Evolutionary conservation across 1,140 invertebrate species (phyloP).

Genomic region (Microplitis demolitor): DNA sequence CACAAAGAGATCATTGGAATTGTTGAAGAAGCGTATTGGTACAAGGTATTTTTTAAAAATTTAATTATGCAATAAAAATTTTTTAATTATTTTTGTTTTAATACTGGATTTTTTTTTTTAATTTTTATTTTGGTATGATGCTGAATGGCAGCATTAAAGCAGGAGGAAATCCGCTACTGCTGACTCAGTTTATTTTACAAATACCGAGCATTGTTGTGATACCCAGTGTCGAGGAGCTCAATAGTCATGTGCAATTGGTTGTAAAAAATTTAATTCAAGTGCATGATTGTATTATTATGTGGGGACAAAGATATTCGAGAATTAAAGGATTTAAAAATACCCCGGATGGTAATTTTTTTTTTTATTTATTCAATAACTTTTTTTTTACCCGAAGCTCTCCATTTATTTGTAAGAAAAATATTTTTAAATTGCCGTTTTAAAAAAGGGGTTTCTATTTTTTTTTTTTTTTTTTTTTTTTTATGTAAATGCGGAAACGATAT

Average conservation of each 20-base stretch:
- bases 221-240: conserved; percentile 74
- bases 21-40: conserved; percentile 67
- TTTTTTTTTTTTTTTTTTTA: too few species aligned
- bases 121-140: conserved; percentile 42
- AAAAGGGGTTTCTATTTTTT: too few species aligned
- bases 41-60: conserved; percentile 36
- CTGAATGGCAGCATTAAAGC: conserved; percentile 56
- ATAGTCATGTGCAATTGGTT: conserved; percentile 71
- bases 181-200: conserved; percentile 66
- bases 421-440: too few species aligned
- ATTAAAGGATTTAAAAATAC: conserved; percentile 16
- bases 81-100: background rate
- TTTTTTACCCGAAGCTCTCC: too few species aligned
- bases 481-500: too few species aligned
- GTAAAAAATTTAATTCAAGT: conserved; percentile 68
- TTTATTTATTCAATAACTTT: conserved; percentile 3
- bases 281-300: conserved; percentile 70
- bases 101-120: background rate
- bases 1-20: conserved; percentile 71
- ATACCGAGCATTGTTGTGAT: conserved; percentile 67
- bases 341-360: conserved; percentile 29
- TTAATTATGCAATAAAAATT: background rate
- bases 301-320: conserved; percentile 65
- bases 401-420: too few species aligned
- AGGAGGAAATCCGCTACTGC: conserved; percentile 63